Evolutionary conservation across 1,140 invertebrate genomes (phyloP), one percentile per base, ranked within the genome.

Genomic region (Aricia agestis): DNA sequence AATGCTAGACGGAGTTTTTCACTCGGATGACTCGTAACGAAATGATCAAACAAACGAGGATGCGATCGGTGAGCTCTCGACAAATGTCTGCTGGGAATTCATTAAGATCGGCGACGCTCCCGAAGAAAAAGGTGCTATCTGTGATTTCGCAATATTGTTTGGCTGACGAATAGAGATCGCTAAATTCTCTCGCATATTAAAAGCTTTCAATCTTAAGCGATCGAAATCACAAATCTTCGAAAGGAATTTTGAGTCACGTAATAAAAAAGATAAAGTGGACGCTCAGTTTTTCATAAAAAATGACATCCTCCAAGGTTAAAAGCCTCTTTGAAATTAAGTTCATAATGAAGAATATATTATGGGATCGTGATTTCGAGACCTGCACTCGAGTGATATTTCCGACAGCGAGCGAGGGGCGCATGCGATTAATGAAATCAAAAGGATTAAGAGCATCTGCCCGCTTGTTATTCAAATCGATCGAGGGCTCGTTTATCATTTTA

Each of bases 401-500:
- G 89, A 91, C 89, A 89, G 79, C 80, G 77, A 80, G 78, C 78
- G 81, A 86, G 86, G 87, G 86, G 87, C 86, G 86, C 89, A 90
- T 89, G 87, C 85, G 86, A 88, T 89, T 88, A 91, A 91, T 89
- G 83, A 91, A 90, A 90, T 91, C 86, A 91, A 90, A 90, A 87
- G 89, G 89, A 91, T 91, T 91, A 89, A 89, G 79, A 91, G 87
- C 89, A 91, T 91, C 89, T 91, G 89, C 89, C 86, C 85, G 83
- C 86, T 91, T 91, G 87, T 91, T 91, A 91, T 91, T 91, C 87
- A 91, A 91, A 91, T 90, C 85, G 84, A 90, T 91, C 83, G 85
- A 81, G 86, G 85, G 85, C 86, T 88, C 87, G 82, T 91, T 91
- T 91, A 90, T 90, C 87, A 90, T 90, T 91, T 90, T 79, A 87